Evolutionary conservation across 2,113 vertebrate species (phyloP).

Genomic region (Oryzias woworae): DNA sequence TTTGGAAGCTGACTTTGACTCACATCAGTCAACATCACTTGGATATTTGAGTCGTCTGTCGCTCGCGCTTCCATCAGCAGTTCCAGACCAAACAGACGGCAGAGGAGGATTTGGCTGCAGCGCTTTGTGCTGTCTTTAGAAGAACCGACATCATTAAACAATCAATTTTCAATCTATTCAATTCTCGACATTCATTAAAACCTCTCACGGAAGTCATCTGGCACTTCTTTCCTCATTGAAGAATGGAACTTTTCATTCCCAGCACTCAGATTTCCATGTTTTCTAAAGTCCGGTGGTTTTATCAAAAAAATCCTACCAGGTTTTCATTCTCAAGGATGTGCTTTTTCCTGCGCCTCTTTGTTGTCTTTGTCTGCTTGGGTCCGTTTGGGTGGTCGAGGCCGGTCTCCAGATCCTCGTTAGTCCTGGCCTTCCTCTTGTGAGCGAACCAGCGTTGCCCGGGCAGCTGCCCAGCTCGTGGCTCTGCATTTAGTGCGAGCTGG

Average conservation of each 20-base stretch:
- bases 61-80: conserved; percentile 42
- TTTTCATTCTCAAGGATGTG: not conserved
- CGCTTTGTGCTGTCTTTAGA: conserved; percentile 38
- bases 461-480: conserved; percentile 50
- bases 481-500: conserved; percentile 42
- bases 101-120: conserved; percentile 54
- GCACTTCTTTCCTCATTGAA: conserved; percentile 31
- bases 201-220: conserved; percentile 61
- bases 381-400: conserved; percentile 25
- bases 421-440: conserved; percentile 47
- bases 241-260: conserved; percentile 50
- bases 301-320: conserved; percentile 5
- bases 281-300: conserved; percentile 5
- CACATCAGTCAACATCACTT: conserved; percentile 51
- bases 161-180: no score
- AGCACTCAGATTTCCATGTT: conserved; percentile 4
- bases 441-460: conserved; percentile 44
- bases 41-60: conserved; percentile 54
- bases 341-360: not conserved
- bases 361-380: not conserved
- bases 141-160: conserved; percentile 54
- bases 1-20: not conserved
- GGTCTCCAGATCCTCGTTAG: conserved; percentile 60
- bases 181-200: conserved; percentile 75
- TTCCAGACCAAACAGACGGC: conserved; percentile 40